Conservation (phyloP, 1,140 invertebrate genomes). For the Rhagoletis zephyria region DNA sequence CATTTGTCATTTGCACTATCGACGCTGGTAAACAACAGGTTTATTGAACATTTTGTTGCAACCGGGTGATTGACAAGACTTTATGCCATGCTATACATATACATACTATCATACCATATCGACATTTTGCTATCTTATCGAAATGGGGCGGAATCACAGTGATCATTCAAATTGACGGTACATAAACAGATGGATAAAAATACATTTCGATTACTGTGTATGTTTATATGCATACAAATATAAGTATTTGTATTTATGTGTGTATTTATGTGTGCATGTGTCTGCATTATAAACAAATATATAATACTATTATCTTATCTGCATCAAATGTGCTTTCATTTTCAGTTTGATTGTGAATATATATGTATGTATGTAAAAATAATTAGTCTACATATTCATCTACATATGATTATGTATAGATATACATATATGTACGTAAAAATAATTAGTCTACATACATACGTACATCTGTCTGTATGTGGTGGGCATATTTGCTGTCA, state of each 20-base stretch:
- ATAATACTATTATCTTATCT: constrained; percentile 13
- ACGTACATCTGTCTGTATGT: neutral
- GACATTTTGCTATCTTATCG: constrained; percentile 1
- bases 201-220: neutral
- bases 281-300: neutral
- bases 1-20: constrained; percentile 12
- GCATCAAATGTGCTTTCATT: neutral
- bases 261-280: neutral
- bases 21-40: neutral
- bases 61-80: neutral
- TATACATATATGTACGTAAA: neutral
- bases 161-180: neutral
- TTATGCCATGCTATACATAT: neutral
- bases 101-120: too few relatives aligned
- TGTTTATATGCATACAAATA: neutral
- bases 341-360: neutral
- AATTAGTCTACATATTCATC: neutral
- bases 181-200: neutral
- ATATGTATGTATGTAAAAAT: neutral
- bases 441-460: neutral
- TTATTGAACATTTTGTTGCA: constrained; percentile 18
- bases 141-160: neutral
- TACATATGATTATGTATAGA: neutral
- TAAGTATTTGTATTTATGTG: neutral
- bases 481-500: neutral